Conservation (phyloP, 2,113 vertebrate species). For the Talpa occidentalis region DNA sequence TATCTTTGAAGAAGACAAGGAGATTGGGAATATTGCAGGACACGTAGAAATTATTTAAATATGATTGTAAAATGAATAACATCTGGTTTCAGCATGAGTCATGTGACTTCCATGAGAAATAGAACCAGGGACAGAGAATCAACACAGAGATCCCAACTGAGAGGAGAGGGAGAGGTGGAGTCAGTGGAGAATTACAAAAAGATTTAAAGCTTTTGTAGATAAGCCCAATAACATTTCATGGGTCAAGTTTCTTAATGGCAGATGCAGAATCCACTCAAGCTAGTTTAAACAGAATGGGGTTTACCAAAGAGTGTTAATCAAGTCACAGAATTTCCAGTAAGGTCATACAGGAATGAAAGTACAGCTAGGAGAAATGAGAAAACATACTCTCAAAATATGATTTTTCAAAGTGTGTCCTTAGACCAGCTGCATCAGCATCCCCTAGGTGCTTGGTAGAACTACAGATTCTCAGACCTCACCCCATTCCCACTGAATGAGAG, state of each 20-base stretch:
- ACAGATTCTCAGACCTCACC: not conserved
- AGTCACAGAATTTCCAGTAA: not conserved
- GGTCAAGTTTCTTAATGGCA: not conserved
- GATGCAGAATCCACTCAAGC: not conserved
- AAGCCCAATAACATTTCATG: fast-evolving
- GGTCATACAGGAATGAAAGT: not conserved
- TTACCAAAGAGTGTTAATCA: not conserved
- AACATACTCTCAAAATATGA: not conserved
- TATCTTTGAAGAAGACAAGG: not conserved
- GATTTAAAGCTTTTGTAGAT: not conserved
- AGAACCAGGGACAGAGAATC: not conserved
- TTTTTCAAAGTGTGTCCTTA: not conserved
- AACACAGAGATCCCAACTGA: not conserved
- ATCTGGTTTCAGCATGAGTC: not conserved
- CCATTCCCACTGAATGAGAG: not conserved
- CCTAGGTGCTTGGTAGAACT: not conserved
- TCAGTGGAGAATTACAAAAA: not conserved
- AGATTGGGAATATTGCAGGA: not conserved
- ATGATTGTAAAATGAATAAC: not conserved
- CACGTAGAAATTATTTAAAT: not conserved
- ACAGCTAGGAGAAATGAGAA: not conserved
- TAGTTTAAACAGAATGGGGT: not conserved
- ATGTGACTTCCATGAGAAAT: not conserved
- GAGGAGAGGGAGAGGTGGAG: not conserved
- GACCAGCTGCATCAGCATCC: not conserved